phyloP scores from a whole-genome alignment of 2,113 vertebrate species.

The Microcebus lehilahytsara region DNA sequence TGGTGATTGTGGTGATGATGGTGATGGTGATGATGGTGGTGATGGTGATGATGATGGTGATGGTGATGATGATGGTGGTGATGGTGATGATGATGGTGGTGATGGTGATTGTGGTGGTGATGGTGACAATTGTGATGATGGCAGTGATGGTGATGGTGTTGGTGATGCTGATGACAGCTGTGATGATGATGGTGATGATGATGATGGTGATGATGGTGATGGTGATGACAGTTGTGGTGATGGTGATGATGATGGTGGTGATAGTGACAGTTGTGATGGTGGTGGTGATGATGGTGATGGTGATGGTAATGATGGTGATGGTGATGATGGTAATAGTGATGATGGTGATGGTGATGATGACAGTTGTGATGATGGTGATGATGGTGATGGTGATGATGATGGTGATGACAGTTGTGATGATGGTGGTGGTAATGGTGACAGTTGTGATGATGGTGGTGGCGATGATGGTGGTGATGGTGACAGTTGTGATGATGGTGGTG shows the following conservation, averaged over 20 bases:
- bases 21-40: fast-evolving
- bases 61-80: no score
- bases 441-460: no score
- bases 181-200: no score
- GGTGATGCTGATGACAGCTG: fast-evolving
- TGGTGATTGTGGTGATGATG: fast-evolving
- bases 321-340: no score
- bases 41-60: fast-evolving
- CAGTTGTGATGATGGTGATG: fast-evolving
- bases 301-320: not conserved
- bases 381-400: not conserved
- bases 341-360: not conserved
- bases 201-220: no score
- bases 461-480: fast-evolving
- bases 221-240: fast-evolving
- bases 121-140: not conserved
- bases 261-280: no score
- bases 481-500: not conserved
- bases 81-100: no score
- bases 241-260: not conserved
- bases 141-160: no score
- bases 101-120: fast-evolving
- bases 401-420: not conserved
- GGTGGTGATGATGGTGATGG: no score
- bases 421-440: fast-evolving